phyloP scores from a whole-genome alignment of 2,797 vertebrate species.

The Capromys pilorides region DNA sequence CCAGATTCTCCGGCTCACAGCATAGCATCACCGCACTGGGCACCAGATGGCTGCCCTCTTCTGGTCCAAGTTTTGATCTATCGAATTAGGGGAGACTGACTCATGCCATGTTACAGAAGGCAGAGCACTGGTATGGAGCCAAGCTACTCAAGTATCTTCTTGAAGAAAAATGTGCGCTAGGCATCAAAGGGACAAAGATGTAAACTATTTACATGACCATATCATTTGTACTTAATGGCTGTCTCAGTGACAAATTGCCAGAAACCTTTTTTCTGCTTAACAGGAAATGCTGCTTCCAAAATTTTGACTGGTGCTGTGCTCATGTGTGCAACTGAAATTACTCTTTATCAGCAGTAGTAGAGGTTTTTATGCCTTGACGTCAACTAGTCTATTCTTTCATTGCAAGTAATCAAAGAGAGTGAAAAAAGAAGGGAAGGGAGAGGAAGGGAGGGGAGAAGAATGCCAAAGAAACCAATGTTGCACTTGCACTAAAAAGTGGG shows the following conservation, averaged over 20 bases:
- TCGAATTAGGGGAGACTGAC: slow-evolving; percentile 66
- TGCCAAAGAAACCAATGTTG: neutral
- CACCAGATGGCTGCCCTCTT: slow-evolving; percentile 59
- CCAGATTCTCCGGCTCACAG: slow-evolving; percentile 64
- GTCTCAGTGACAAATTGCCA: slow-evolving; percentile 57
- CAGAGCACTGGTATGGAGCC: slow-evolving; percentile 58
- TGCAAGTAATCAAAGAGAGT: slow-evolving; percentile 35
- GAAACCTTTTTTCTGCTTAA: slow-evolving; percentile 40
- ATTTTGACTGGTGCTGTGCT: slow-evolving; percentile 26
- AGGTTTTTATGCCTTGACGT: slow-evolving; percentile 31
- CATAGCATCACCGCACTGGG: slow-evolving; percentile 44
- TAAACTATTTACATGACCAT: neutral
- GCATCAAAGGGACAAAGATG: neutral
- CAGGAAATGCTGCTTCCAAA: slow-evolving; percentile 59
- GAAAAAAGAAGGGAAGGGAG: neutral
- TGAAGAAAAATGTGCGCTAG: slow-evolving; percentile 59
- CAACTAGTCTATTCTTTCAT: neutral
- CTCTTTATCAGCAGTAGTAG: slow-evolving; percentile 34
- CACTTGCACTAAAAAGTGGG: neutral
- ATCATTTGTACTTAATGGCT: slow-evolving; percentile 49
- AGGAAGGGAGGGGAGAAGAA: neutral
- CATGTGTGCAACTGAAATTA: slow-evolving; percentile 43
- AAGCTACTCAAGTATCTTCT: slow-evolving; percentile 59
- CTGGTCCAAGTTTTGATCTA: slow-evolving; percentile 73
- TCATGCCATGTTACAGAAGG: slow-evolving; percentile 65